Conservation (phyloP, 2,797 vertebrate genomes). For the Ctenochaetus hawaiiensis region DNA sequence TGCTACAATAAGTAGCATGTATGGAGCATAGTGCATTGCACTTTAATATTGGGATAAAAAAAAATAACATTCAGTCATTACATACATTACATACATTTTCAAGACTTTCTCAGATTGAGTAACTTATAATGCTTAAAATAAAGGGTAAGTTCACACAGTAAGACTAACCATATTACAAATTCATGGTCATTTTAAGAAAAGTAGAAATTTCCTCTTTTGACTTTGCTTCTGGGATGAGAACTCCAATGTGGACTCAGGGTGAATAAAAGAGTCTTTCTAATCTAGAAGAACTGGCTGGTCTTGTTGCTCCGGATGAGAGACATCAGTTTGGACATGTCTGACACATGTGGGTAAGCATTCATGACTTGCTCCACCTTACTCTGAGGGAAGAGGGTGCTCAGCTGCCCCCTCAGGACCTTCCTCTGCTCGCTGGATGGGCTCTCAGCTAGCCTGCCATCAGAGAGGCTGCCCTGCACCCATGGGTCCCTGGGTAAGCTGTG, state of each 20-base stretch:
- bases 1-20: slow-evolving; percentile 65
- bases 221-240: slow-evolving; percentile 26
- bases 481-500: slow-evolving; percentile 51
- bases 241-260: slow-evolving; percentile 18
- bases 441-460: not conserved
- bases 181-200: slow-evolving; percentile 29
- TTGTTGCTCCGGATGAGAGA: slow-evolving; percentile 75
- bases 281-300: slow-evolving; percentile 56
- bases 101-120: slow-evolving; percentile 21
- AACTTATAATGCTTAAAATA: slow-evolving; percentile 64
- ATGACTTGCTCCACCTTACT: slow-evolving; percentile 71
- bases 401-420: slow-evolving; percentile 56
- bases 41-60: slow-evolving; percentile 52
- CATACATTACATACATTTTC: too few relatives aligned
- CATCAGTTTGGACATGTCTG: slow-evolving; percentile 74
- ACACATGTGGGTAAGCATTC: slow-evolving; percentile 69
- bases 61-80: slow-evolving; percentile 40
- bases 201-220: not conserved
- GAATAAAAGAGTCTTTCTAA: not conserved
- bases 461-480: slow-evolving; percentile 45
- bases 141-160: not conserved
- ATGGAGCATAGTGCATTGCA: slow-evolving; percentile 76
- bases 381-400: slow-evolving; percentile 81
- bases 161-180: slow-evolving; percentile 11
- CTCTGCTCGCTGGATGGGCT: slow-evolving; percentile 53